phyloP scores from a whole-genome alignment of 2,113 vertebrate species.

The Bagarius yarrelli region DNA sequence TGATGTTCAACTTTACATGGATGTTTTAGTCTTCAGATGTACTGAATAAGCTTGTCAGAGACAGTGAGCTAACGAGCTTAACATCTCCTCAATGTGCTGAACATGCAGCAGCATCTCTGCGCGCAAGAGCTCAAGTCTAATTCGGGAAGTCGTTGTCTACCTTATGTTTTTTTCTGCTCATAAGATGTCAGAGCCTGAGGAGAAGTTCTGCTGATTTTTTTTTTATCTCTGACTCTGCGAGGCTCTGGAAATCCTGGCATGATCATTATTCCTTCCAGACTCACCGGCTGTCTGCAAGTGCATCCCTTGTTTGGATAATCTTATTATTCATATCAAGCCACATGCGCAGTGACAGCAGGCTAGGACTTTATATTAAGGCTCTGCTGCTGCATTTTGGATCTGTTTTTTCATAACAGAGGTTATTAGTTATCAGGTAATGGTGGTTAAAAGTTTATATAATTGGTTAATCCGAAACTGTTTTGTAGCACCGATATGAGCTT shows the following conservation, averaged over 20 bases:
- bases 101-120: not conserved
- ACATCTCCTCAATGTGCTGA: not conserved
- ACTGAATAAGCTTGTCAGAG: not conserved
- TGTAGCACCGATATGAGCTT: not conserved
- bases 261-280: conserved; percentile 15
- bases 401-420: not conserved
- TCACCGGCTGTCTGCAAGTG: not conserved
- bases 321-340: conserved; percentile 5
- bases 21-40: not conserved
- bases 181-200: conserved; percentile 6
- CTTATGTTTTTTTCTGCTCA: not conserved
- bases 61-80: not conserved
- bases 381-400: not conserved
- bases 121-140: not conserved
- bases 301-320: conserved; percentile 14
- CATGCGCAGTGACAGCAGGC: conserved; percentile 5
- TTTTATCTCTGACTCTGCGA: conserved; percentile 2
- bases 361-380: not conserved
- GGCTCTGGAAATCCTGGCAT: not conserved
- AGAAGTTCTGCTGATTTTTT: conserved; percentile 1
- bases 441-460: not conserved
- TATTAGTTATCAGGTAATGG: too few relatives aligned
- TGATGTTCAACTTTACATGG: not conserved
- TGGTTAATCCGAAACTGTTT: too few relatives aligned
- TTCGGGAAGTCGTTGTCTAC: not conserved